These are phyloP conservation scores for Ophion costatus DNA, from an alignment of 2,888 invertebrate species.

Conservation along the genomic window DNA sequence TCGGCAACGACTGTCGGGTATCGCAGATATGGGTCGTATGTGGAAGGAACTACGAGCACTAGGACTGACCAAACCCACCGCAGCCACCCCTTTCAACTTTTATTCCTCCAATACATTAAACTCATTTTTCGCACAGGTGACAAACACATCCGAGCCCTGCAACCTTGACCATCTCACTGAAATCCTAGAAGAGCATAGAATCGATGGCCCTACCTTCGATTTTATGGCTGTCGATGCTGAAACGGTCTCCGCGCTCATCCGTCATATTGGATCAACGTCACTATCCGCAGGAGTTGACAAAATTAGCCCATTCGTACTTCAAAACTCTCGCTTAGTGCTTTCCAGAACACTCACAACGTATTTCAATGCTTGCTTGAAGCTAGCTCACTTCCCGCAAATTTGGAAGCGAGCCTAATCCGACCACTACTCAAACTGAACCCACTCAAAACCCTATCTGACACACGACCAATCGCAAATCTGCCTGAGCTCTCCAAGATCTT, in stretches of 20 bases:
- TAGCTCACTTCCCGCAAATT: background rate
- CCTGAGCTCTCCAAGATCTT: slow-evolving; percentile 38
- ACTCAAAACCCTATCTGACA: background rate
- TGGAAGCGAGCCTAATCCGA: slow-evolving; percentile 7
- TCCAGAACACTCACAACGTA: background rate
- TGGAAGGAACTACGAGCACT: slow-evolving; percentile 13
- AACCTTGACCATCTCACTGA: background rate
- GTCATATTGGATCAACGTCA: too few species aligned
- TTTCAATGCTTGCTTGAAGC: background rate
- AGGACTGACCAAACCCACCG: background rate
- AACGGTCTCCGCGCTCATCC: too few species aligned
- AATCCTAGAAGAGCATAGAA: background rate
- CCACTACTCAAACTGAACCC: background rate
- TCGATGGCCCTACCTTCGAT: background rate
- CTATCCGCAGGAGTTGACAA: too few species aligned
- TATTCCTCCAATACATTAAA: background rate
- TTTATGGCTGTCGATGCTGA: too few species aligned
- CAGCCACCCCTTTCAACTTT: background rate
- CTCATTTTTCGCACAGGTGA: background rate
- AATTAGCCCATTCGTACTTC: background rate
- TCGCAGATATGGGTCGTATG: background rate
- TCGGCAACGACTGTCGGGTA: background rate
- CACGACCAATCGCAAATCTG: slow-evolving; percentile 8
- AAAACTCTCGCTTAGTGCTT: background rate
- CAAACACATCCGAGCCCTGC: background rate